phyloP scores from a whole-genome alignment of 2,797 vertebrate genomes.

The Alosa sapidissima region DNA sequence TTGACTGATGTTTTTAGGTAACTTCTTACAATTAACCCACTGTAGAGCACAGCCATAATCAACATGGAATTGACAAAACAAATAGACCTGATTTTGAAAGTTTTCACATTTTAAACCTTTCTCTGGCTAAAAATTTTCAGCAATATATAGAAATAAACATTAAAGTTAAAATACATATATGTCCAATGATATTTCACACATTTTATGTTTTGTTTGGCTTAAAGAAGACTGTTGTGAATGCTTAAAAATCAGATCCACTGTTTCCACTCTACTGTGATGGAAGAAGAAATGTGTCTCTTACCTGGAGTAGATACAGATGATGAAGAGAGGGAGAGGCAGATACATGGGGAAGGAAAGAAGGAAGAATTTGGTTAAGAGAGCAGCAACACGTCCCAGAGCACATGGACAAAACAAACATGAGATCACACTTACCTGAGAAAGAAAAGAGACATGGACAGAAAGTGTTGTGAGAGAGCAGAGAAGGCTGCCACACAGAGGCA shows the following conservation, averaged over 20 bases:
- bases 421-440: neutral
- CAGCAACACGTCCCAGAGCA: neutral
- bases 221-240: neutral
- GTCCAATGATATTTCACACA: too few species aligned
- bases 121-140: neutral
- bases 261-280: neutral
- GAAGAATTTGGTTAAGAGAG: slow-evolving; percentile 10
- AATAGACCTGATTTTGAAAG: neutral
- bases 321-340: neutral
- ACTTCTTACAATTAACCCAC: neutral
- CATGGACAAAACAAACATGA: neutral
- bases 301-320: neutral
- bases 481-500: neutral
- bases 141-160: neutral
- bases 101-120: neutral
- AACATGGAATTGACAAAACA: neutral
- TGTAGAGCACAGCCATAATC: neutral
- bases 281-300: neutral
- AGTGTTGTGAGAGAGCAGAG: neutral
- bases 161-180: neutral
- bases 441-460: neutral
- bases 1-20: neutral
- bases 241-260: neutral
- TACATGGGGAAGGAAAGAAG: neutral
- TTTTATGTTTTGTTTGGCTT: neutral